Evolutionary conservation across 2,888 invertebrate genomes (phyloP), one percentile per base, ranked within the genome.

Genomic region (Ellobium chinense): DNA sequence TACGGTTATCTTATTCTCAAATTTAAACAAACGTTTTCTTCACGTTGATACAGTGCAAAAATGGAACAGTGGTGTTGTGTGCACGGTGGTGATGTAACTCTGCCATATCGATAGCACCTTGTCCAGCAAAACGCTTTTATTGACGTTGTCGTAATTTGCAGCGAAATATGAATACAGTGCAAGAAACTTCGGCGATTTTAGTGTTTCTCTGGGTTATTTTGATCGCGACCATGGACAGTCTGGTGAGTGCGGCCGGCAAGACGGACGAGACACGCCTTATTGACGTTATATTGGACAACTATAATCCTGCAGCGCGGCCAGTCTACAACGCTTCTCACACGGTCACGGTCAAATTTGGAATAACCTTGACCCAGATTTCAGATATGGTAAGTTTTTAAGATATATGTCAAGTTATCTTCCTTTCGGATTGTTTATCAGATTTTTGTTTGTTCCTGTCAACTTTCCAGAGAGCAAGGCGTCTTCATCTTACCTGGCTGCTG

Each of bases 251-350:
- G 7, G 36, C 31, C 7, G 69, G 60, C 5, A 69, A 77, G 58
- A 60, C 92, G 21, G 93, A 93, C 83, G 93, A 93, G 82, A 92
- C 93, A 80, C 85, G 90, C 14, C 85, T 93, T 12, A 84, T 93
- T 82, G 85, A 88, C 46, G 83, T 83, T 39, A 73, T 93, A 34
- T 84, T 93, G 37, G 72, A 85, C 18, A 87, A 91, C 37, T 93
- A 93, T 78, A 92, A 92, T 81, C 88, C 91, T 14, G 91, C 91
- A 0, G 87, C 92, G 0, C 80, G 93, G 39, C 93, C 93, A 0
- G 92, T 93, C 1, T 92, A 88, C 83, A 93, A 93, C 82, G 92
- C 93, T 18, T 91, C 92, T 0, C 85, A 90, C 66, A 89, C 83
- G 0, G 91, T 92, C 37, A 88, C 88, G 1, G 91, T 92, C 37